These are phyloP conservation scores for Orthosia gothica DNA, from an alignment of 2,888 invertebrate genomes.

Conservation along the genomic window DNA sequence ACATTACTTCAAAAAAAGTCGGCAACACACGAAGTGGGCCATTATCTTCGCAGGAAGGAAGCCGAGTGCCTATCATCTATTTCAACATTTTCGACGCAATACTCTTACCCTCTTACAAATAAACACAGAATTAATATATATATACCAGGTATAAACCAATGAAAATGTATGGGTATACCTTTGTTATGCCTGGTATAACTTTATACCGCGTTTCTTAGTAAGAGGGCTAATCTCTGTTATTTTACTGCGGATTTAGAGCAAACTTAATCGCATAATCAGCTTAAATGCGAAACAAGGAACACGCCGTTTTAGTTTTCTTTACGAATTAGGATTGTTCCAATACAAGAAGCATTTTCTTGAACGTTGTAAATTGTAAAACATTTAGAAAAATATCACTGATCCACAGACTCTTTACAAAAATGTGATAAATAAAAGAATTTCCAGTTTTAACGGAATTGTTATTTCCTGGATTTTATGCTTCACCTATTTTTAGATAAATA, in stretches of 20 bases:
- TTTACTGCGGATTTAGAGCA: conserved; percentile 40
- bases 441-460: no score
- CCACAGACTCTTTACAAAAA: no score
- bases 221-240: conserved; percentile 59
- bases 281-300: conserved; percentile 37
- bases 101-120: no score
- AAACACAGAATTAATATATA: no score
- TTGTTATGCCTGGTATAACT: no score
- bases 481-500: no score
- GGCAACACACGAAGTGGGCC: conserved; percentile 68
- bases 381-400: no score
- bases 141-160: no score
- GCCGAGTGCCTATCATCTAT: conserved; percentile 61
- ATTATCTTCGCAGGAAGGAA: conserved; percentile 69
- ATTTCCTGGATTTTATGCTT: no score
- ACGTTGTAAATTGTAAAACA: background rate
- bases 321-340: conserved; percentile 16
- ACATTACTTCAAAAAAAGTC: conserved; percentile 63
- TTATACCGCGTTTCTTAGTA: no score
- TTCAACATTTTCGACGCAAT: conserved; percentile 49
- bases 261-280: conserved; percentile 56
- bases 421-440: no score
- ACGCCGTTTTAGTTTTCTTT: conserved; percentile 34
- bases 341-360: conserved; percentile 5
- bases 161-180: no score